phyloP scores from a whole-genome alignment of 2,797 vertebrate species.

The Phoeniculus purpureus region DNA sequence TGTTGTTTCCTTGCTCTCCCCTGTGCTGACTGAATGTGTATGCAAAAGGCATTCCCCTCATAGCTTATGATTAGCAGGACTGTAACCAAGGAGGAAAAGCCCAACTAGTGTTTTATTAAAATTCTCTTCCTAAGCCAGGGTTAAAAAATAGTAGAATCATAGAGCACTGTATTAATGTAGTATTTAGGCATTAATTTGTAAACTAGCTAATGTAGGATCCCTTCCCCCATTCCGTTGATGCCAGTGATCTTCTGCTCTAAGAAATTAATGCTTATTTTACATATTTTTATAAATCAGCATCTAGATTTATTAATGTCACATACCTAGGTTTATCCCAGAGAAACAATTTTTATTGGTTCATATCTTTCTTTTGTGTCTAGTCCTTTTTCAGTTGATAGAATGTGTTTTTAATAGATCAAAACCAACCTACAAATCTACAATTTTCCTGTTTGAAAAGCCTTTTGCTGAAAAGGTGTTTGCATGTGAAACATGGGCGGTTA shows the following conservation, averaged over 20 bases:
- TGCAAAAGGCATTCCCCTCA: not conserved
- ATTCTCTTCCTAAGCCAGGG: not conserved
- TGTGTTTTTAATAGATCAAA: not conserved
- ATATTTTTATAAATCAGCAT: not conserved
- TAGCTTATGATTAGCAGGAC: not conserved
- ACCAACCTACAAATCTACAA: not conserved
- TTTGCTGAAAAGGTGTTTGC: not conserved
- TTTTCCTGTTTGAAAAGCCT: not conserved
- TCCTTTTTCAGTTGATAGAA: not conserved
- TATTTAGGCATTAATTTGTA: not conserved
- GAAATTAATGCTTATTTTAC: not conserved
- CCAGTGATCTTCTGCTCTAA: not conserved
- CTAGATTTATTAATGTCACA: not conserved
- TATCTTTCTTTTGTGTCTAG: not conserved
- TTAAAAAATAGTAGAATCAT: not conserved
- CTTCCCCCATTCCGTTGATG: not conserved
- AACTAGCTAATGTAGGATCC: not conserved
- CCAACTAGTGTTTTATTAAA: not conserved
- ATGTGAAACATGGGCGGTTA: not conserved
- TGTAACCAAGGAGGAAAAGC: not conserved
- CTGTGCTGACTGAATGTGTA: not conserved
- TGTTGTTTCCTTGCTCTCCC: not conserved
- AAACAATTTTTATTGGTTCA: not conserved
- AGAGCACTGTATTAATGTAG: not conserved
- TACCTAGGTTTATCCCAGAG: not conserved